Conservation (phyloP, 1,140 invertebrate genomes). For the Drosophila sp. region DNA sequence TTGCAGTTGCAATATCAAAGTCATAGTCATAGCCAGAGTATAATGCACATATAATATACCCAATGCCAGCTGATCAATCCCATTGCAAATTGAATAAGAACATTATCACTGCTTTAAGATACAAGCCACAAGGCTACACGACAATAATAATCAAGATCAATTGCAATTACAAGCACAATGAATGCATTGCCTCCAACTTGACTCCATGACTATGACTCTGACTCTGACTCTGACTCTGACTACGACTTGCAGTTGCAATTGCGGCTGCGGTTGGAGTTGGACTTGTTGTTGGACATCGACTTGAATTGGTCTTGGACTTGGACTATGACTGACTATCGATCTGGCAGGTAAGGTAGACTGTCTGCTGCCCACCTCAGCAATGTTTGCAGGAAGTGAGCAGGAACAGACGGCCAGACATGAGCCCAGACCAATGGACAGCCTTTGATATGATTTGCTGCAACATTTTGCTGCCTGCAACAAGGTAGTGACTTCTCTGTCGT, state of each 20-base stretch:
- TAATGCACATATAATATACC: conserved; percentile 19
- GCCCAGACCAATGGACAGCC: conserved; percentile 29
- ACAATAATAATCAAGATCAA: conserved; percentile 82
- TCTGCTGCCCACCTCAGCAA: conserved; percentile 62
- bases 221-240: conserved; percentile 50
- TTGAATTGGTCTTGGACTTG: conserved; percentile 27
- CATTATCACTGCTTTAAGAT: conserved; percentile 76
- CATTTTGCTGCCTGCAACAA: conserved; percentile 30
- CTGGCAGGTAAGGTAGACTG: conserved; percentile 24
- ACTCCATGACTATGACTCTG: conserved; percentile 54
- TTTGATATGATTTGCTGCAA: conserved; percentile 64
- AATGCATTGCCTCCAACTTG: conserved; percentile 75
- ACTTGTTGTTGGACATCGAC: conserved; percentile 29
- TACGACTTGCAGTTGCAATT: conserved; percentile 20
- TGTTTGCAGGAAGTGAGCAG: conserved; percentile 42
- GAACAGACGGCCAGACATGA: conserved; percentile 29
- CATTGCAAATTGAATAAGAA: conserved; percentile 74
- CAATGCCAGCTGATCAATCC: conserved; percentile 50
- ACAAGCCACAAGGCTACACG: conserved; percentile 48
- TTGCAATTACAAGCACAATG: conserved; percentile 84
- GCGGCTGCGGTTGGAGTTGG: conserved; percentile 7
- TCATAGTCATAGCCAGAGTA: neutral
- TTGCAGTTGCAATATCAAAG: conserved; percentile 1
- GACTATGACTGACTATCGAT: conserved; percentile 57
- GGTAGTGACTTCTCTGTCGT: conserved; percentile 26